phyloP scores from a whole-genome alignment of 2,888 invertebrate species.

The Pterostichus niger region DNA sequence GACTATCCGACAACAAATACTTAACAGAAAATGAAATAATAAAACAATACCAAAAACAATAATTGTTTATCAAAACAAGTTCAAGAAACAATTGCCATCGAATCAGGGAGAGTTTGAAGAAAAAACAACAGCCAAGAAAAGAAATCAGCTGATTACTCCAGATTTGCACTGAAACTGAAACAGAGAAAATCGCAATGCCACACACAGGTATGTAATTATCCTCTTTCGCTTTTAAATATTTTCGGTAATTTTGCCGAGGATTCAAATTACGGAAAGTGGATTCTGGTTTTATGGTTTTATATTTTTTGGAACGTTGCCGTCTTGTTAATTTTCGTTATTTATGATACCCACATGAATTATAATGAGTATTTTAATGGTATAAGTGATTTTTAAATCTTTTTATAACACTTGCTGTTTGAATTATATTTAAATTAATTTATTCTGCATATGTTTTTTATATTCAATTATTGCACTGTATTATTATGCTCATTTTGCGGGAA shows the following conservation, averaged over 20 bases:
- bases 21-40: too few relatives aligned
- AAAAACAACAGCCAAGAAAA: background rate
- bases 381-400: conserved; percentile 29
- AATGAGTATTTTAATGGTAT: conserved; percentile 10
- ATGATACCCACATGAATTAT: conserved; percentile 36
- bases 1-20: too few relatives aligned
- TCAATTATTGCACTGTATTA: too few relatives aligned
- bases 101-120: too few relatives aligned
- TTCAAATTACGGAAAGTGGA: background rate
- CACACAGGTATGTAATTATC: conserved; percentile 52
- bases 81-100: too few relatives aligned
- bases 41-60: too few relatives aligned
- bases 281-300: background rate
- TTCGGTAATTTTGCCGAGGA: background rate
- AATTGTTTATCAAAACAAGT: too few relatives aligned
- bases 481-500: too few relatives aligned
- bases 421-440: conserved; percentile 7
- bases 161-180: background rate
- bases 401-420: conserved; percentile 21
- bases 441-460: too few relatives aligned
- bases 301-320: conserved; percentile 8
- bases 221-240: conserved; percentile 4
- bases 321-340: conserved; percentile 36
- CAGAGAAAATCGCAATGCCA: conserved; percentile 51
- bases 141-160: background rate